Percentiles rank a stretch among this genome's conserved stretches.
phyloP scores from a whole-genome alignment of 2,113 vertebrate species.

The Hemiscyllium ocellatum region DNA sequence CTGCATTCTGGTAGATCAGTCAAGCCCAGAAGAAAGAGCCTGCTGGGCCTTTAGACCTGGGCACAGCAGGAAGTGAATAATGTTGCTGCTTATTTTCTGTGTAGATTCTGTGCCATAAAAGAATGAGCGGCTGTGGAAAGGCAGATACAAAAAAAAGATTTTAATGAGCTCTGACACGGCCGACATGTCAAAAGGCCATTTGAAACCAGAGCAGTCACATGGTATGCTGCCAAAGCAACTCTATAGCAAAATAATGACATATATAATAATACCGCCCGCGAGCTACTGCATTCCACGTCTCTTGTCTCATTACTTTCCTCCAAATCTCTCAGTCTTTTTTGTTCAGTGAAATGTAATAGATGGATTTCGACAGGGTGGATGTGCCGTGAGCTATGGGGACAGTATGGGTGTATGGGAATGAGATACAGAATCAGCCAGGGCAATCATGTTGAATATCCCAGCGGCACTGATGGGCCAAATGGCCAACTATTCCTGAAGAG shows the following conservation, averaged over 20 bases:
- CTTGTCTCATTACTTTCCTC: background rate
- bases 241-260: background rate
- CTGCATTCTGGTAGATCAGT: slow-evolving; percentile 15
- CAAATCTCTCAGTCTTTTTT: background rate
- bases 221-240: background rate
- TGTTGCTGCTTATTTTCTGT: background rate
- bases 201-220: background rate
- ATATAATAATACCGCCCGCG: background rate
- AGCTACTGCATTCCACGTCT: background rate
- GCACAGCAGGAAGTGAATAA: background rate
- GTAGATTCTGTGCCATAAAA: background rate
- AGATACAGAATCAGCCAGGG: no score
- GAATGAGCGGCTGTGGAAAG: background rate
- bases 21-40: background rate
- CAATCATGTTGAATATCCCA: no score
- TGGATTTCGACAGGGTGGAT: no score
- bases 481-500: no score
- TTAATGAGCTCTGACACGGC: slow-evolving; percentile 15
- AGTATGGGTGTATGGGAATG: no score
- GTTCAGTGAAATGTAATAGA: background rate
- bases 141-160: slow-evolving; percentile 3
- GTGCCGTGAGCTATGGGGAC: no score
- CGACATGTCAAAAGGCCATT: slow-evolving; percentile 31
- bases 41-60: background rate
- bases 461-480: no score